Evolutionary conservation across 1,140 invertebrate genomes (phyloP), one percentile per base, ranked within the genome.

Genomic region (Daktulosphaira vitifoliae): DNA sequence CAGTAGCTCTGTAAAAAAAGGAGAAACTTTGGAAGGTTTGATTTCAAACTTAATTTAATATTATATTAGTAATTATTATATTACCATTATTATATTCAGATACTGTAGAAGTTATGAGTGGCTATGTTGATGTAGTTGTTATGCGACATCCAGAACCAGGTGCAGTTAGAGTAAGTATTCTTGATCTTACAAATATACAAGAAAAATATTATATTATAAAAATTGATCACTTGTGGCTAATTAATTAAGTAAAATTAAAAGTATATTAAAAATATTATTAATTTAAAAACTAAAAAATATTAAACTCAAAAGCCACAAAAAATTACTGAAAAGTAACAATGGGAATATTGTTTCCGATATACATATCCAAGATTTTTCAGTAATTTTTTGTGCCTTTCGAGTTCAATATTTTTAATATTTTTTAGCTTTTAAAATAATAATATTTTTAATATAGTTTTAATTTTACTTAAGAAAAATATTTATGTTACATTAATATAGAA

Each of bases 1-100:
- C 0, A 89, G 84, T 49, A 98, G 94, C 0, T 98, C 96, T 0
- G 88, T 89, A 11, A 88, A 94, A 73, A 99, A 99, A 78, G 97
- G 96, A 51, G 97, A 99, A 81, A 87, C 87, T 16, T 77, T 99
- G 13, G 90, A 96, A 82, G 86, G 84, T 84, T 69, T n/a, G 44
- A 13, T 29, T 38, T 18, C 7, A 29, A 16, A n/a, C 38, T 20
- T 15, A 16, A 26, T 54, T 52, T 25, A 54, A 29, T 26, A n/a
- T n/a, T n/a, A n/a, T n/a, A n/a, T 44, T 50, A 46, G 39, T 33
- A 20, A 16, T 51, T n/a, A 11, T 22, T 46, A 7, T 18, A 23
- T 20, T 59, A 4, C 18, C 13, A 8, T 3, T 56, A 38, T 9
- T 62, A 37, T 66, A 15, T 73, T 26, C 67, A 82, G 90, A 93